phyloP scores from a whole-genome alignment of 2,888 invertebrate species.

The Notodonta dromedarius region DNA sequence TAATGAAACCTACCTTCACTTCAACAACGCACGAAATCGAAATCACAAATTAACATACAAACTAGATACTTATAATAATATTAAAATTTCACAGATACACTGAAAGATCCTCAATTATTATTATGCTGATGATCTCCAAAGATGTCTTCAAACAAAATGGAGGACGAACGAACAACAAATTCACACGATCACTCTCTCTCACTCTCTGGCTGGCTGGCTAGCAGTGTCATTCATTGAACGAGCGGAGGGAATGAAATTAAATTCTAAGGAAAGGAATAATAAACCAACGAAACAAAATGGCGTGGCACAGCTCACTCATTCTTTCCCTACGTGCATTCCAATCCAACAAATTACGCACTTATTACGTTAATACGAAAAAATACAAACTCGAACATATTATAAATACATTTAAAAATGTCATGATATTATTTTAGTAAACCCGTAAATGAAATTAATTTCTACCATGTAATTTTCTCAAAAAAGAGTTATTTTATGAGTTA shows the following conservation, averaged over 20 bases:
- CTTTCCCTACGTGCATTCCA: background rate
- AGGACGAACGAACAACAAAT: background rate
- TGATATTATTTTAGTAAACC: background rate
- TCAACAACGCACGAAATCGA: background rate
- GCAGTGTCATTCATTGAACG: background rate
- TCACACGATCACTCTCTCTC: background rate
- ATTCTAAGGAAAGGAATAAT: background rate
- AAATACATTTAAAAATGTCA: background rate
- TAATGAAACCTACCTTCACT: background rate
- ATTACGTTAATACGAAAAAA: background rate
- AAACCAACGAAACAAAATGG: slow-evolving; percentile 1
- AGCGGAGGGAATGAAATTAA: background rate
- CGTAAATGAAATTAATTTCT: no score
- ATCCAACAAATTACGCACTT: background rate
- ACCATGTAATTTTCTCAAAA: background rate
- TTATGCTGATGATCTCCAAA: background rate
- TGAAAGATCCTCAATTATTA: no score
- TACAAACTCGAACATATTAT: background rate
- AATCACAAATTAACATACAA: background rate
- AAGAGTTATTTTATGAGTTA: background rate
- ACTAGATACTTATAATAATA: no score
- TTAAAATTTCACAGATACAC: background rate
- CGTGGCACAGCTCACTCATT: background rate
- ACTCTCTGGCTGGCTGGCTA: no score
- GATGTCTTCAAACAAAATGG: slow-evolving; percentile 1